Conservation (phyloP, 2,888 invertebrate genomes). For the Pasiphila rectangulata region DNA sequence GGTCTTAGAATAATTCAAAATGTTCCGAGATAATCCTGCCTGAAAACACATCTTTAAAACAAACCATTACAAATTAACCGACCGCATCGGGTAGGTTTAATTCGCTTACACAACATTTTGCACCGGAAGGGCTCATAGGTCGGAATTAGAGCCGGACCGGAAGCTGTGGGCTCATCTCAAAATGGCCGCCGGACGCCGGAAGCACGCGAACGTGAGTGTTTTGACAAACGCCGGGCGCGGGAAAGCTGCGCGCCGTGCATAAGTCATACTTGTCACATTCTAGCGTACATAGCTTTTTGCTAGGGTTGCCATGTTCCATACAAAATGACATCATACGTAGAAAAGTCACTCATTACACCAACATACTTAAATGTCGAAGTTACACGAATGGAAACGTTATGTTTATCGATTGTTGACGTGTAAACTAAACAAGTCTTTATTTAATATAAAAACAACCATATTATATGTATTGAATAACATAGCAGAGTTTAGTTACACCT, state of each 20-base stretch:
- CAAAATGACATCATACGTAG: too few species aligned
- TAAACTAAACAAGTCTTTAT: too few species aligned
- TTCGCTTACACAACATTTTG: slow-evolving; percentile 75
- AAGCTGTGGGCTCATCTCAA: slow-evolving; percentile 45
- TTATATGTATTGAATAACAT: neutral
- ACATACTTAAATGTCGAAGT: too few species aligned
- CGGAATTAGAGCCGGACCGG: slow-evolving; percentile 59
- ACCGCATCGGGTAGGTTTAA: slow-evolving; percentile 57
- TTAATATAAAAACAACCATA: too few species aligned
- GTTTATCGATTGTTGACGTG: too few species aligned
- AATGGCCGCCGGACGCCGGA: slow-evolving; percentile 60
- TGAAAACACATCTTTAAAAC: slow-evolving; percentile 14
- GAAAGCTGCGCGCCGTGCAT: slow-evolving; percentile 64
- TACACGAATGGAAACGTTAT: too few species aligned
- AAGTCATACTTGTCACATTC: slow-evolving; percentile 43
- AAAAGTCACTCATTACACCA: too few species aligned
- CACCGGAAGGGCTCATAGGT: slow-evolving; percentile 57
- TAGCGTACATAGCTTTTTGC: slow-evolving; percentile 9
- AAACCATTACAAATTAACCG: slow-evolving; percentile 34
- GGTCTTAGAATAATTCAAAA: neutral
- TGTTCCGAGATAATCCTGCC: neutral
- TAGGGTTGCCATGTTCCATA: slow-evolving; percentile 15
- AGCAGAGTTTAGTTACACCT: neutral
- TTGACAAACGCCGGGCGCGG: slow-evolving; percentile 72
- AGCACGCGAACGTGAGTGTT: slow-evolving; percentile 75